phyloP scores from a whole-genome alignment of 2,113 vertebrate species.

The Equus quagga region DNA sequence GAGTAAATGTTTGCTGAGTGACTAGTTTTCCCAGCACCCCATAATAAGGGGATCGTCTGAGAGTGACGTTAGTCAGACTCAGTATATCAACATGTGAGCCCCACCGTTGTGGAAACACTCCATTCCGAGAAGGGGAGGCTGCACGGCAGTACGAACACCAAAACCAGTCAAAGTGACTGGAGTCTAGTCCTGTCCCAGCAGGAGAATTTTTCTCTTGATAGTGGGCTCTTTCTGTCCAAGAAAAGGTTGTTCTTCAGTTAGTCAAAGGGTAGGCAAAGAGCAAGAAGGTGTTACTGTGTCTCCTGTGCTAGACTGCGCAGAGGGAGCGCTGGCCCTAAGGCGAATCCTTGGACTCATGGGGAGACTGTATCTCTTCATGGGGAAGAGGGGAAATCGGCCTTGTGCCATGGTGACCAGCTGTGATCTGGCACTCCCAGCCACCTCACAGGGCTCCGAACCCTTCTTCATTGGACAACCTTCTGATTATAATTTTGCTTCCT shows the following conservation, averaged over 20 bases:
- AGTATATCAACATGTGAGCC: background rate
- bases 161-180: background rate
- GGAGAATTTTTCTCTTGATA: background rate
- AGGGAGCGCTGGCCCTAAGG: background rate
- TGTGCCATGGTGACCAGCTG: background rate
- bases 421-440: background rate
- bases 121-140: background rate
- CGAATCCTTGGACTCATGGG: background rate
- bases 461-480: background rate
- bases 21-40: background rate
- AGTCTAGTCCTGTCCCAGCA: background rate
- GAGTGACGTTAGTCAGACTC: background rate
- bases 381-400: background rate
- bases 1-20: background rate
- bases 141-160: background rate
- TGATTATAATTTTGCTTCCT: constrained; percentile 21
- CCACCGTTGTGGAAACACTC: background rate
- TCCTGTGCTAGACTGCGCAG: background rate
- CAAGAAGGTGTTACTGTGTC: background rate
- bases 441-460: background rate
- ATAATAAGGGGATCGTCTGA: background rate
- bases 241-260: background rate
- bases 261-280: background rate
- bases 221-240: background rate
- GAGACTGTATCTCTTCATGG: background rate